phyloP scores from a whole-genome alignment of 1,140 invertebrate genomes.

The Ericerus pela region DNA sequence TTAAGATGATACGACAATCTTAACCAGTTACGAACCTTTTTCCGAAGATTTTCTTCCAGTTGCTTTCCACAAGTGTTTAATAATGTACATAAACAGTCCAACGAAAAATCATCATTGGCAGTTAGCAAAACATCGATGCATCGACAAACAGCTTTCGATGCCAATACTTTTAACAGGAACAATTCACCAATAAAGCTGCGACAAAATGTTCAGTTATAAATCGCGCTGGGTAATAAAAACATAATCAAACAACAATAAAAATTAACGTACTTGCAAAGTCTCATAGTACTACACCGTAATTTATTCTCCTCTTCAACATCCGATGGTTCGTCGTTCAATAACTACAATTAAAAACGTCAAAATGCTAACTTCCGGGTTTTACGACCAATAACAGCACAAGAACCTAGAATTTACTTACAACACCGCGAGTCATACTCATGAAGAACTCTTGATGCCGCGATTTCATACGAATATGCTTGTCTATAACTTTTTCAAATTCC shows the following conservation, averaged over 20 bases:
- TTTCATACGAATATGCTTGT: conserved; percentile 4
- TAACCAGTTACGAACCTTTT: neutral
- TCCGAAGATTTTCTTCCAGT: neutral
- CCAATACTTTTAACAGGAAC: neutral
- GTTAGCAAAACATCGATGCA: conserved; percentile 3
- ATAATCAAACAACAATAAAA: neutral
- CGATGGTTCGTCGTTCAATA: conserved; percentile 1
- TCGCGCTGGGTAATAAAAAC: neutral
- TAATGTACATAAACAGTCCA: neutral
- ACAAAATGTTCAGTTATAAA: neutral
- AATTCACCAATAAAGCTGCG: neutral
- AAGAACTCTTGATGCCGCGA: conserved; percentile 6
- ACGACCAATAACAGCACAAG: neutral
- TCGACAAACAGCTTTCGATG: neutral
- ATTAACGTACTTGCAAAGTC: neutral
- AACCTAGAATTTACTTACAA: neutral
- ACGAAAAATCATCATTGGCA: conserved; percentile 2
- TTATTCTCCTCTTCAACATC: conserved; percentile 6
- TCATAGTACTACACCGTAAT: neutral
- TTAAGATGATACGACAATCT: neutral
- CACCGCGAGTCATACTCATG: conserved; percentile 5
- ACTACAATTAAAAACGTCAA: neutral
- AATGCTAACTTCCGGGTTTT: neutral
- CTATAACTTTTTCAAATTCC: conserved; percentile 4
- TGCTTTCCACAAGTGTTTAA: neutral